Conservation (phyloP, 2,797 vertebrate species). For the Halcyon badia region DNA sequence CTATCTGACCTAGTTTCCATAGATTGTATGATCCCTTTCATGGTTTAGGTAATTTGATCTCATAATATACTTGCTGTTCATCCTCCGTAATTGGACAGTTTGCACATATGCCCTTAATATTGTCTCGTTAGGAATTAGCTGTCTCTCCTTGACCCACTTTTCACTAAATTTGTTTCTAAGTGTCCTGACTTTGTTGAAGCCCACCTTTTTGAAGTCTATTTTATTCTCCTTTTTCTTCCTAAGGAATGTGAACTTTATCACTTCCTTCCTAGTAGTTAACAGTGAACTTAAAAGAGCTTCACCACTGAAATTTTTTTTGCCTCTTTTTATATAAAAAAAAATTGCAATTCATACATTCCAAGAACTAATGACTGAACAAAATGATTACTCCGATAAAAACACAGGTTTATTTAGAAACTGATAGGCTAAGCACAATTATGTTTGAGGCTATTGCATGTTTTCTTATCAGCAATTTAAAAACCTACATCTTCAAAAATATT, state of each 20-base stretch:
- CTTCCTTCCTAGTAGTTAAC: not conserved
- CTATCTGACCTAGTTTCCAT: not conserved
- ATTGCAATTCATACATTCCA: not conserved
- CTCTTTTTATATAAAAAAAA: not conserved
- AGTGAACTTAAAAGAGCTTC: not conserved
- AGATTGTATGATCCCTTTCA: not conserved
- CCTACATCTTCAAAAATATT: not conserved
- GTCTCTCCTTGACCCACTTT: not conserved
- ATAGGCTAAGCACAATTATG: not conserved
- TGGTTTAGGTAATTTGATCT: not conserved
- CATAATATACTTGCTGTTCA: not conserved
- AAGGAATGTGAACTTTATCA: not conserved
- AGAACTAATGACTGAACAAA: not conserved
- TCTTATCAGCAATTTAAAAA: not conserved
- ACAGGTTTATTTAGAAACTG: not conserved
- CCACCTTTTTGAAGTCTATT: not conserved
- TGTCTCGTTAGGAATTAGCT: not conserved
- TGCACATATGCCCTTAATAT: not conserved
- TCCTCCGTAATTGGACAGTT: not conserved
- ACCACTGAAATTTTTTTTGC: not conserved
- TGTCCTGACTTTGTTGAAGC: not conserved
- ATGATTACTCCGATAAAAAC: not conserved
- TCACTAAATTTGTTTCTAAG: not conserved
- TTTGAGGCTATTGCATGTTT: not conserved
- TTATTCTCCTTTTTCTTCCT: not conserved